These are phyloP conservation scores for Delichon dasypus DNA, from an alignment of 2,797 vertebrate species.

Conservation along the genomic window DNA sequence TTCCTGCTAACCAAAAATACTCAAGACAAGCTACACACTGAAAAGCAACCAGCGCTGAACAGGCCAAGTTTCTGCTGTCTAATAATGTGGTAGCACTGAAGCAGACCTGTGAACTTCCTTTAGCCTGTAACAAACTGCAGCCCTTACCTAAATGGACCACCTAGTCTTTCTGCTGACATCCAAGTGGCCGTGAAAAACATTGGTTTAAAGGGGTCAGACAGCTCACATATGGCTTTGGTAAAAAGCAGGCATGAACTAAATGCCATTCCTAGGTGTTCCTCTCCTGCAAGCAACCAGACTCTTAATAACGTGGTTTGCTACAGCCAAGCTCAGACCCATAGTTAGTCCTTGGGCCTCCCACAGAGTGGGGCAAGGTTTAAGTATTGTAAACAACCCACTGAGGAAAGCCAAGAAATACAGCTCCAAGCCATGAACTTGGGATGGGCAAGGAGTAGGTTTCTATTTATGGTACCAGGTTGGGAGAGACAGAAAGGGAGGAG, in stretches of 20 bases:
- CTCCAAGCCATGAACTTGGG: constrained; percentile 13
- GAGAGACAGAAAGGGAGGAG: constrained; percentile 34
- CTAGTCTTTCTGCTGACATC: constrained; percentile 28
- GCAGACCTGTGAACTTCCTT: not conserved
- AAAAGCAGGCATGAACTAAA: constrained; percentile 10
- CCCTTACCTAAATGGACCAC: constrained; percentile 33
- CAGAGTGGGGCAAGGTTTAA: constrained; percentile 7
- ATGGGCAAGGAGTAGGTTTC: constrained; percentile 30
- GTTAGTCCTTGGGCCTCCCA: constrained; percentile 55
- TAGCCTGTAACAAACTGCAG: not conserved
- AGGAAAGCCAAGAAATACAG: constrained; percentile 46
- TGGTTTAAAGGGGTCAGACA: not conserved
- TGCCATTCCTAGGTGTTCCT: constrained; percentile 50
- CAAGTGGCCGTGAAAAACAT: not conserved
- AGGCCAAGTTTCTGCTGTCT: constrained; percentile 33
- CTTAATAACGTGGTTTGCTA: constrained; percentile 27
- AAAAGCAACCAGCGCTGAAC: not conserved
- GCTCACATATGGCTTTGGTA: constrained; percentile 21
- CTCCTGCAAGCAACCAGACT: constrained; percentile 17
- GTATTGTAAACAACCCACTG: constrained; percentile 29
- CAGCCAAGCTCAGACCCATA: not conserved
- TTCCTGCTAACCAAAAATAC: constrained; percentile 41
- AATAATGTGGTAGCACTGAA: constrained; percentile 2
- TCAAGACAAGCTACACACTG: not conserved
- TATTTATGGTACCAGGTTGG: constrained; percentile 36